Conservation (phyloP, 2,888 invertebrate species). For the Pachymerium ferrugineum region DNA sequence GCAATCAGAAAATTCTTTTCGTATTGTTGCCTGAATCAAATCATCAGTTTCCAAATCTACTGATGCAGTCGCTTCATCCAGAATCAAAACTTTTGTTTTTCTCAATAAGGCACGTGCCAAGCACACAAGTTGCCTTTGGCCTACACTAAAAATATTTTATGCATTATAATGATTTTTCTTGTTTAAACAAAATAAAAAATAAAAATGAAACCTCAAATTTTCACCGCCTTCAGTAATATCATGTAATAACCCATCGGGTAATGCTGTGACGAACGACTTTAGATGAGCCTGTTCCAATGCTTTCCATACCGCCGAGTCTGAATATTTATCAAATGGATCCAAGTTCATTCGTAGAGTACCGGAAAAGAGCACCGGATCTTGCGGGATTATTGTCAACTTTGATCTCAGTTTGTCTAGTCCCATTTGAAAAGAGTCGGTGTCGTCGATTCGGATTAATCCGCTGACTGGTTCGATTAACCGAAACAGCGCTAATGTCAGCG, state of each 20-base stretch:
- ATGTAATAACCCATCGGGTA: constrained; percentile 70
- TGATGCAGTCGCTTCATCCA: constrained; percentile 40
- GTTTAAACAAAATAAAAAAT: neutral
- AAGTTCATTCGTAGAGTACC: constrained; percentile 84
- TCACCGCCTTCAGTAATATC: constrained; percentile 87
- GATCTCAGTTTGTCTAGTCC: constrained; percentile 55
- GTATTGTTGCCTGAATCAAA: constrained; percentile 39
- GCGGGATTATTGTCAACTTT: constrained; percentile 48
- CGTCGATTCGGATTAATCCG: constrained; percentile 78
- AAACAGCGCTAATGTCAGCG: constrained; percentile 78
- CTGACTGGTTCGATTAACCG: constrained; percentile 79
- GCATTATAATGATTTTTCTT: neutral
- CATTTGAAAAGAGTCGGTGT: constrained; percentile 68
- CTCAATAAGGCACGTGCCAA: constrained; percentile 38
- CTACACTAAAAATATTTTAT: constrained; percentile 35
- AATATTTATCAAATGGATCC: constrained; percentile 75
- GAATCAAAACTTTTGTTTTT: constrained; percentile 37
- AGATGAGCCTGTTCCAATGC: constrained; percentile 85
- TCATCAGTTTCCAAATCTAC: constrained; percentile 39
- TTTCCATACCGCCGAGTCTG: constrained; percentile 80
- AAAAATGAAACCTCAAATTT: constrained; percentile 56
- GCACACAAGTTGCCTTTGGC: constrained; percentile 39
- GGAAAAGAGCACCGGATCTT: constrained; percentile 85
- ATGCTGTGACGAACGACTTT: constrained; percentile 70
- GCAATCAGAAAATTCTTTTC: constrained; percentile 38